Base-by-base conservation (phyloP, 2,888 invertebrate genomes). In the Apamea epomidion region DNA sequence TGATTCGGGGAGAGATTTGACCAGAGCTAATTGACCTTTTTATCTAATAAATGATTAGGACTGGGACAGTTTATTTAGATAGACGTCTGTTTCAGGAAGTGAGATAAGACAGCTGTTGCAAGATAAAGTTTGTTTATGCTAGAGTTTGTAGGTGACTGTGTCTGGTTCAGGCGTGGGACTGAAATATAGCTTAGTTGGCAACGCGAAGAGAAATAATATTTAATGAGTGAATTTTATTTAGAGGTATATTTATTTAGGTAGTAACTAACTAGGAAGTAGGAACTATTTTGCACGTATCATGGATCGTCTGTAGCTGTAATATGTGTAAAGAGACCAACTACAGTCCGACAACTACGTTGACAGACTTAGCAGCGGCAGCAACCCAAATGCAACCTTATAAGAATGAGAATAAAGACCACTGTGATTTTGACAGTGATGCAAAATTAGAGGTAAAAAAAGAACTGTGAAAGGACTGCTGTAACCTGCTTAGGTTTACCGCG, bases 81-180 rank as follows among this genome's bases (percentile, higher is more conserved):
- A 60, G 51, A 48, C 32, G 45, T 74, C n/a, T 1, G 58, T 58
- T 60, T 80, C 42, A 80, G 86, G 75, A 84, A 84, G 69, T 84
- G 14, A 73, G 80, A 84, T 86, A 83, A 87, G 62, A 32, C 51
- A 60, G n/a, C 45, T 65, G 65, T 73, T 45, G 37, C 10, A 78
- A 75, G 71, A 74, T 84, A 69, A 67, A 37, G 29, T 62, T 14
- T 78, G 42, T 51, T 29, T n/a, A 10, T n/a, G 10, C 25, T 10
- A 21, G 16, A 25, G 32, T 45, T 54, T 54, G 62, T 74, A 72
- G 58, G 74, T 70, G 29, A 67, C 45, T 67, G 48, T 62, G 73
- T 87, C 69, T 75, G 70, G 64, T 68, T 76, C 29, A 58, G 54
- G 1, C 25, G n/a, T 64, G 51, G 18, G 25, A 68, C 4, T 70